Conservation (phyloP, 2,113 vertebrate species). For the Shinisaurus crocodilurus region DNA sequence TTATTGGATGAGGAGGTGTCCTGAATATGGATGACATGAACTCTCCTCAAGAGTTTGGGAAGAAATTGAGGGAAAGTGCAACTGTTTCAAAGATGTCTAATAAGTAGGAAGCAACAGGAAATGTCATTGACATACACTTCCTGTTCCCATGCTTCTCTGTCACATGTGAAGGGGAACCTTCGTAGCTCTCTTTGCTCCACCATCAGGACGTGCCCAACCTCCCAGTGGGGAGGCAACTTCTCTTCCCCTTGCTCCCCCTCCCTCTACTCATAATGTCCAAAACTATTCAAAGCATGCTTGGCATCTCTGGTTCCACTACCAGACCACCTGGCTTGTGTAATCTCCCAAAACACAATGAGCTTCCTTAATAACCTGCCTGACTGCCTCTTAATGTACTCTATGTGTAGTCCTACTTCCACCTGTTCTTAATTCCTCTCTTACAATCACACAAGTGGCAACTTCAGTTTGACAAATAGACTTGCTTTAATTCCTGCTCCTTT, state of each 20-base stretch:
- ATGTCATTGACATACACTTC: neutral
- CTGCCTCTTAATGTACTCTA: neutral
- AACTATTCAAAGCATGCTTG: neutral
- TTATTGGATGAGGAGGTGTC: neutral
- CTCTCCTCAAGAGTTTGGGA: neutral
- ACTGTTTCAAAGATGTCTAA: neutral
- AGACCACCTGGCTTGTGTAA: neutral
- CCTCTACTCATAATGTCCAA: no score
- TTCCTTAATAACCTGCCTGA: neutral
- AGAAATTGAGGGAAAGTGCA: neutral
- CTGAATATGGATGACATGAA: neutral
- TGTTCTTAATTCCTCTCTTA: neutral
- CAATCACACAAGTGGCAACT: neutral
- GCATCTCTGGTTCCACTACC: neutral
- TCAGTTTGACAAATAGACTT: neutral
- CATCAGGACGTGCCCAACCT: neutral
- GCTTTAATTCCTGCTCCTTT: neutral
- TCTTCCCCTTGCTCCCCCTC: neutral
- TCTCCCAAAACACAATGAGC: neutral
- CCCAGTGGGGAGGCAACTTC: neutral
- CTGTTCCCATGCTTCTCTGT: neutral
- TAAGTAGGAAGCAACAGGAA: neutral
- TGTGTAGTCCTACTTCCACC: neutral
- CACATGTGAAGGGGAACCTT: neutral
- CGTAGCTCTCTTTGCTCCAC: neutral